Base-by-base conservation (phyloP, 2,797 vertebrate species). In the Falco biarmicus region DNA sequence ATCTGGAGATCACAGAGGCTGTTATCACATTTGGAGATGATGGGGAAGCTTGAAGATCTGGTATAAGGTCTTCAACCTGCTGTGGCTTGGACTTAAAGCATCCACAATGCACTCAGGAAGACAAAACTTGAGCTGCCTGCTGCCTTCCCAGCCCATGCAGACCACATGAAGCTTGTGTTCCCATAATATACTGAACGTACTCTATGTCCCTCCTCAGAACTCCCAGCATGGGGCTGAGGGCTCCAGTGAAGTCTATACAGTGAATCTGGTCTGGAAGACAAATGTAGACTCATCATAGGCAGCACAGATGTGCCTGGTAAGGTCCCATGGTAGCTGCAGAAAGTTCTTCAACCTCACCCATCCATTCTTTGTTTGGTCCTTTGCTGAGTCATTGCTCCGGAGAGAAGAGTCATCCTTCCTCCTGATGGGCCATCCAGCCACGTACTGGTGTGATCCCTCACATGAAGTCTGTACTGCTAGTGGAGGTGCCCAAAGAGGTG, bases 181-280 rank as follows among this genome's bases (percentile, higher is more conserved):
- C 60, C 22, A 2, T 4, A 6, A 25, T 1, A 22, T 6, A 3
- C 21, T 37, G 61, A 41, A 34, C 6, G 10, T 26, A 6, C 31
- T 14, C 48, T 6, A 22, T 5, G 6, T 16, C 18, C 25, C 24
- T 69, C 51, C 56, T 66, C 26, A 54, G 66, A 50, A 34, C 45
- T 60, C 14, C 63, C 78, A 56, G 32, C 2, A 1, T 25, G 28
- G 66, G 60, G 60, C 61, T 39, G 61, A 45, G 61, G 50, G 18
- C n/a, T 65, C 32, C 13, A 10, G 34, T 9, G 20, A 16, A 17
- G 18, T 25, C 16, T 18, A 0, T 3, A 0, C 2, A 3, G 31
- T 28, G 24, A 41, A 29, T 29, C 71, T 32, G 47, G 13, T 26
- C 48, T 68, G 45, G 25, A 56, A 81, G 21, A n/a, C 19, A 31